Conservation (phyloP, 2,797 vertebrate genomes). For the Chromis chromis region DNA sequence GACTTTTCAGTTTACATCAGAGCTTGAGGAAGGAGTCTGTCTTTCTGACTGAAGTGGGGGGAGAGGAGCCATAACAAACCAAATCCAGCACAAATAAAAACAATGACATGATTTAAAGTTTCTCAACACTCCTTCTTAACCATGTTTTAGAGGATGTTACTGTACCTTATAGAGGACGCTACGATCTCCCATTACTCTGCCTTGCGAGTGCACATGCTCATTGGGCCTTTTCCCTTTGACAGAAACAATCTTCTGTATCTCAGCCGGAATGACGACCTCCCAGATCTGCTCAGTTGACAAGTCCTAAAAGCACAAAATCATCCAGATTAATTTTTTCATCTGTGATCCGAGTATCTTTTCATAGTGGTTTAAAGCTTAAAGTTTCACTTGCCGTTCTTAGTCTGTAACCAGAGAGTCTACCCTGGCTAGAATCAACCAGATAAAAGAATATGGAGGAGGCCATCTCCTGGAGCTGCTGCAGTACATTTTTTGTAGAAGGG, state of each 20-base stretch:
- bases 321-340: neutral
- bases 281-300: constrained; percentile 93
- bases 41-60: constrained; percentile 15
- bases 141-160: neutral
- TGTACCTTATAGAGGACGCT: constrained; percentile 98
- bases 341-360: neutral
- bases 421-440: constrained; percentile 90
- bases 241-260: constrained; percentile 90
- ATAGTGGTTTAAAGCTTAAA: neutral
- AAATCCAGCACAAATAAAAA: constrained; percentile 7
- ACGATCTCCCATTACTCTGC: constrained; percentile 97
- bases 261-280: constrained; percentile 91
- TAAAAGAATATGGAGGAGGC: constrained; percentile 94
- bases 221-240: constrained; percentile 94
- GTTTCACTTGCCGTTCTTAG: constrained; percentile 87
- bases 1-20: constrained; percentile 25
- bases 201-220: constrained; percentile 98
- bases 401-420: constrained; percentile 91
- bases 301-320: constrained; percentile 82
- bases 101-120: neutral
- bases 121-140: neutral
- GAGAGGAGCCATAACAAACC: neutral
- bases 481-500: constrained; percentile 93
- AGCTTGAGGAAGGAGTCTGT: neutral
- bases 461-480: constrained; percentile 93